Evolutionary conservation across 1,140 invertebrate species (phyloP).

Genomic region (Dinoponera quadriceps): DNA sequence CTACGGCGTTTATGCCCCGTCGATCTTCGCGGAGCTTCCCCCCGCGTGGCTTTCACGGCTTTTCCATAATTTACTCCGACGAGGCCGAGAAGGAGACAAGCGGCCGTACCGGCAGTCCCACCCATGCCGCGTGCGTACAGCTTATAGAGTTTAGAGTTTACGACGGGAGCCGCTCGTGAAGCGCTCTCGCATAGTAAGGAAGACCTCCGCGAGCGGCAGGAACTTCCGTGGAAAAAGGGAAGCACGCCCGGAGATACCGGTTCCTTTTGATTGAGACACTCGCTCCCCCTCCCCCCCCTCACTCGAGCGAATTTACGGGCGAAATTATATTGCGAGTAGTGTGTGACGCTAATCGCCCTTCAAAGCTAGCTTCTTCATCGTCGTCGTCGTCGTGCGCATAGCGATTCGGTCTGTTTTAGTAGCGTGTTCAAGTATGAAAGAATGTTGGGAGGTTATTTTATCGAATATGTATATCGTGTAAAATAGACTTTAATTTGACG

Average conservation of each 20-base stretch:
- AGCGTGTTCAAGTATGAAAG: background rate
- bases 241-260: background rate
- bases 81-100: constrained; percentile 31
- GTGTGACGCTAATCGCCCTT: constrained; percentile 8
- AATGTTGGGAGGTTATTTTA: background rate
- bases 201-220: constrained; percentile 9
- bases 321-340: background rate
- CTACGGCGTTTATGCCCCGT: constrained; percentile 28
- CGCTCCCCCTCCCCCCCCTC: background rate
- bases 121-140: constrained; percentile 49
- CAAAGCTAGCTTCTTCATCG: background rate
- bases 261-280: constrained; percentile 31
- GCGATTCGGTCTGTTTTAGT: background rate
- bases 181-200: constrained; percentile 28
- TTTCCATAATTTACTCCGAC: constrained; percentile 63
- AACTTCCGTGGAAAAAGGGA: background rate
- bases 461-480: no score
- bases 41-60: constrained; percentile 40
- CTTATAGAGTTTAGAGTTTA: constrained; percentile 64
- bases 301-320: background rate
- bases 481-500: no score
- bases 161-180: constrained; percentile 55
- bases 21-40: constrained; percentile 31
- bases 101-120: constrained; percentile 28
- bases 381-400: background rate